Evolutionary conservation across 1,140 invertebrate genomes (phyloP).

Genomic region (Drosophila trapezifrons): DNA sequence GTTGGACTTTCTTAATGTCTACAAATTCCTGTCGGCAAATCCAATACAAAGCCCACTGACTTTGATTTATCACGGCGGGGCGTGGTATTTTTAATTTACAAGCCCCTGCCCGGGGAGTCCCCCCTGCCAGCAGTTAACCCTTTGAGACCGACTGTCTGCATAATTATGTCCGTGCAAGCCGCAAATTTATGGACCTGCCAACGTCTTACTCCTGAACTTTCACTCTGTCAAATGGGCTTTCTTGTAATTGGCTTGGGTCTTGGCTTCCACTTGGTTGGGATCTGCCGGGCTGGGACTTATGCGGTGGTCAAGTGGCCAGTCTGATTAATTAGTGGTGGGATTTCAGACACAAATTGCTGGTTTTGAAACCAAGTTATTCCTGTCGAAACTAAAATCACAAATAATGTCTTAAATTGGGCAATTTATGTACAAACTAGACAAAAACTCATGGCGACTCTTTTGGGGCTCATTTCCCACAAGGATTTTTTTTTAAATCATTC

Average conservation of each 20-base stretch:
- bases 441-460: too few relatives aligned
- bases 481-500: too few relatives aligned
- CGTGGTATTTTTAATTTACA: constrained; percentile 78
- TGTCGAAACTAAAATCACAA: too few relatives aligned
- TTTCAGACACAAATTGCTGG: too few relatives aligned
- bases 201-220: constrained; percentile 59
- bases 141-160: constrained; percentile 52
- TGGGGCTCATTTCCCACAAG: too few relatives aligned
- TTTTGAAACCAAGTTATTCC: too few relatives aligned
- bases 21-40: constrained; percentile 77
- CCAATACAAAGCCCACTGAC: constrained; percentile 72
- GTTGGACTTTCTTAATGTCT: constrained; percentile 54
- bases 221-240: constrained; percentile 56
- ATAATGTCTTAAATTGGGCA: too few relatives aligned
- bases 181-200: constrained; percentile 68
- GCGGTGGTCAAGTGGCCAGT: constrained; percentile 40
- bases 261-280: constrained; percentile 7
- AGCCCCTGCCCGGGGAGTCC: constrained; percentile 14
- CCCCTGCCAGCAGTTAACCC: constrained; percentile 32
- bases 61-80: constrained; percentile 79
- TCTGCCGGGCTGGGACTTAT: not conserved
- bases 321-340: constrained; percentile 49
- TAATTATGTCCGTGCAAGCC: constrained; percentile 60
- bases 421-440: too few relatives aligned
- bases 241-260: constrained; percentile 59